A percentile compares a stretch with the other conserved stretches of the same genome.
These are phyloP conservation scores for Acrossocheilus wenchowensis DNA, from an alignment of 2,797 vertebrate genomes.

Conservation along the genomic window DNA sequence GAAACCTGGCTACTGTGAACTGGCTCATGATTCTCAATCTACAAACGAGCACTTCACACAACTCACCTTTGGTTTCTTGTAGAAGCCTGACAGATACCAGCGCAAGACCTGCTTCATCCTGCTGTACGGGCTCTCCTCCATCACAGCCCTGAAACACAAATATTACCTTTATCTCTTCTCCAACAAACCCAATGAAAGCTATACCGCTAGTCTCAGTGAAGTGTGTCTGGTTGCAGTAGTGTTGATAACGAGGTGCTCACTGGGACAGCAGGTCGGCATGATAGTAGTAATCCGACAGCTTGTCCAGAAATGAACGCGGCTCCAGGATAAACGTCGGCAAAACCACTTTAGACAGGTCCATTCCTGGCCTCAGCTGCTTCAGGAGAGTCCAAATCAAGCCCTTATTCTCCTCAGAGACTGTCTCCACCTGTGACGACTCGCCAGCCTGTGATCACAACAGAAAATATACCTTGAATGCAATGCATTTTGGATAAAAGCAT, in stretches of 20 bases:
- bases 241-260: constrained; percentile 74
- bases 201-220: not conserved
- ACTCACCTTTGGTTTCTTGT: constrained; percentile 96
- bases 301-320: constrained; percentile 94
- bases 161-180: not conserved
- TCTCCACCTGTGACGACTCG: constrained; percentile 90
- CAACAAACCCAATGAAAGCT: not conserved
- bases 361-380: constrained; percentile 92
- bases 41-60: not conserved
- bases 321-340: constrained; percentile 96
- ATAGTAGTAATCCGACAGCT: constrained; percentile 95
- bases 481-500: not conserved
- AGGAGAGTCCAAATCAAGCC: constrained; percentile 91
- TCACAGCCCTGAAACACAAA: constrained; percentile 78
- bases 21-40: not conserved
- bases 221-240: not conserved
- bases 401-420: constrained; percentile 92
- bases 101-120: constrained; percentile 93
- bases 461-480: constrained; percentile 6
- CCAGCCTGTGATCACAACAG: constrained; percentile 77
- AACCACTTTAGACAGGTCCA: constrained; percentile 95
- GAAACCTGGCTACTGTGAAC: not conserved
- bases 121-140: constrained; percentile 86
- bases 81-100: constrained; percentile 98
- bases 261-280: constrained; percentile 94